Conservation (phyloP, 2,113 vertebrate species). For the Chloebia gouldiae region DNA sequence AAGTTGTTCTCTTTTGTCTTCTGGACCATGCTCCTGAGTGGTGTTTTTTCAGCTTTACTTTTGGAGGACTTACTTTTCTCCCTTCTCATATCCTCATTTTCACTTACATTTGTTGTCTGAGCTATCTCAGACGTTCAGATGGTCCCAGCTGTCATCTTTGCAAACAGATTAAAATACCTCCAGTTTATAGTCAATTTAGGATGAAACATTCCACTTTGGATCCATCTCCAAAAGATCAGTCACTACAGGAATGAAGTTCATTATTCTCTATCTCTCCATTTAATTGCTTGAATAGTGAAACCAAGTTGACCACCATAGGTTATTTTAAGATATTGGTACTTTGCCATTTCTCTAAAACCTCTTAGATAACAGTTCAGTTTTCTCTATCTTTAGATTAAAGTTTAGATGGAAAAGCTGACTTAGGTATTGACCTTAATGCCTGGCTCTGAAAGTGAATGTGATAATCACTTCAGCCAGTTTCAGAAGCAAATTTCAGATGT, state of each 20-base stretch:
- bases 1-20: background rate
- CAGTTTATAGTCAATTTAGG: background rate
- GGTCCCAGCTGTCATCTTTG: background rate
- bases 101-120: background rate
- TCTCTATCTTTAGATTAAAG: background rate
- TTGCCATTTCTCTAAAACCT: background rate
- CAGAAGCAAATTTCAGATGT: background rate
- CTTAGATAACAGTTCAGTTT: background rate
- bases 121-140: background rate
- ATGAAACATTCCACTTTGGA: background rate
- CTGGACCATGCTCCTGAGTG: background rate
- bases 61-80: background rate
- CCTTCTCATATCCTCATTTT: background rate
- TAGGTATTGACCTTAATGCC: background rate
- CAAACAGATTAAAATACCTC: background rate
- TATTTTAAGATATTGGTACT: background rate
- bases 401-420: background rate
- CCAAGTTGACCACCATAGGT: background rate
- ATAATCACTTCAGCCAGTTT: background rate
- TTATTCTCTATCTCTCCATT: background rate
- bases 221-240: background rate
- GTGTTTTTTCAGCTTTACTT: background rate
- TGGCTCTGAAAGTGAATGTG: background rate
- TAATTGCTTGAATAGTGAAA: background rate
- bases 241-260: background rate